A percentile compares a stretch with the other conserved stretches of the same genome.
These are phyloP conservation scores for Pristis pectinata DNA, from an alignment of 2,797 vertebrate species.

Conservation along the genomic window DNA sequence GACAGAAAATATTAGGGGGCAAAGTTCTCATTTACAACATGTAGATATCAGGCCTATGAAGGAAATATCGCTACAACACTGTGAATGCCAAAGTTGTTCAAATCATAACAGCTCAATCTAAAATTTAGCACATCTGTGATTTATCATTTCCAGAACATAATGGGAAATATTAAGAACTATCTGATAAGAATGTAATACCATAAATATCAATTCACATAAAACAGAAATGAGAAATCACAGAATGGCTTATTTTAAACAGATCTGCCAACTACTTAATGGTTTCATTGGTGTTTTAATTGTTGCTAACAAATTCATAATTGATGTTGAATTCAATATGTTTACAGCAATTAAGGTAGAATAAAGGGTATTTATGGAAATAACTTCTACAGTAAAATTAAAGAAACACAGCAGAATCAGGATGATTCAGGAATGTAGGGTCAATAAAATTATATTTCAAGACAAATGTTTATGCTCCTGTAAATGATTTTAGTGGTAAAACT, in stretches of 20 bases:
- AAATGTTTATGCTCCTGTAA: not conserved
- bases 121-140: not conserved
- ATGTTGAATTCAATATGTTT: constrained; percentile 5
- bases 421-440: not conserved
- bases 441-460: not conserved
- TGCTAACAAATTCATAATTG: not conserved
- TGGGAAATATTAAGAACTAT: not conserved
- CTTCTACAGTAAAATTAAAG: not conserved
- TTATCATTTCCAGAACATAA: not conserved
- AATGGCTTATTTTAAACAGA: constrained; percentile 8
- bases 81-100: not conserved
- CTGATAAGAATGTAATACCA: too few species aligned
- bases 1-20: not conserved
- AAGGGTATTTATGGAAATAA: not conserved
- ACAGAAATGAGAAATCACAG: not conserved
- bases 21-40: not conserved
- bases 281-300: constrained; percentile 4
- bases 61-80: not conserved
- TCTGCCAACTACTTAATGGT: not conserved
- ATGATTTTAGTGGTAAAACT: not conserved
- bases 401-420: not conserved
- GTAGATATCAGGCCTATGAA: too few species aligned
- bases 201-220: not conserved
- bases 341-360: not conserved
- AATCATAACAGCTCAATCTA: not conserved